These are phyloP conservation scores for Cephalotes varians DNA, from an alignment of 2,888 invertebrate genomes.

Conservation along the genomic window DNA sequence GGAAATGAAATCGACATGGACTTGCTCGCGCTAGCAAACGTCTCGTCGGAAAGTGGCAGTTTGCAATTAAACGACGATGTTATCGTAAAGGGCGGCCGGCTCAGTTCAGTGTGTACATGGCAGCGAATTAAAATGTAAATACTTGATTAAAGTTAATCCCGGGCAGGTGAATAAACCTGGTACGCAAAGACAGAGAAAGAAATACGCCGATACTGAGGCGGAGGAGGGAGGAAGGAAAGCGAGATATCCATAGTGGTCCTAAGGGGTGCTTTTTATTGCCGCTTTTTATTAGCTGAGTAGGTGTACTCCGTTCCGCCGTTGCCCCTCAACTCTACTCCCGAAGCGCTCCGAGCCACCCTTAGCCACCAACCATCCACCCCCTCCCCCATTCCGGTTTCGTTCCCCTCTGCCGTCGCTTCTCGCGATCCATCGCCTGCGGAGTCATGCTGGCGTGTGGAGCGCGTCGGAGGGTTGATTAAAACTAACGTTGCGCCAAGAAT, in stretches of 20 bases:
- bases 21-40: constrained; percentile 58
- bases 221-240: constrained; percentile 67
- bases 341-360: constrained; percentile 53
- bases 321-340: constrained; percentile 63
- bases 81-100: constrained; percentile 76
- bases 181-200: constrained; percentile 63
- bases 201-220: constrained; percentile 53
- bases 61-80: constrained; percentile 83
- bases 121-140: constrained; percentile 85
- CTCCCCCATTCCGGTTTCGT: constrained; percentile 54
- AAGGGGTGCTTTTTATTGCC: constrained; percentile 85
- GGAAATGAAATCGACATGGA: constrained; percentile 37
- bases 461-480: constrained; percentile 81
- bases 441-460: constrained; percentile 57
- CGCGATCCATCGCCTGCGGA: constrained; percentile 54
- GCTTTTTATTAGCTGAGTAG: constrained; percentile 85
- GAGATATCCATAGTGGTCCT: constrained; percentile 79
- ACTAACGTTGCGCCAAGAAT: constrained; percentile 85
- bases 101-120: constrained; percentile 72
- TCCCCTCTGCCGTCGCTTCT: constrained; percentile 33
- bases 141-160: constrained; percentile 85
- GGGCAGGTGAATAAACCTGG: constrained; percentile 82
- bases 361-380: constrained; percentile 62
- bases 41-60: constrained; percentile 79
- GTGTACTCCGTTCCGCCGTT: constrained; percentile 77